Evolutionary conservation across 2,113 vertebrate genomes (phyloP), one percentile per base, ranked within the genome.

Genomic region (Saccopteryx bilineata): DNA sequence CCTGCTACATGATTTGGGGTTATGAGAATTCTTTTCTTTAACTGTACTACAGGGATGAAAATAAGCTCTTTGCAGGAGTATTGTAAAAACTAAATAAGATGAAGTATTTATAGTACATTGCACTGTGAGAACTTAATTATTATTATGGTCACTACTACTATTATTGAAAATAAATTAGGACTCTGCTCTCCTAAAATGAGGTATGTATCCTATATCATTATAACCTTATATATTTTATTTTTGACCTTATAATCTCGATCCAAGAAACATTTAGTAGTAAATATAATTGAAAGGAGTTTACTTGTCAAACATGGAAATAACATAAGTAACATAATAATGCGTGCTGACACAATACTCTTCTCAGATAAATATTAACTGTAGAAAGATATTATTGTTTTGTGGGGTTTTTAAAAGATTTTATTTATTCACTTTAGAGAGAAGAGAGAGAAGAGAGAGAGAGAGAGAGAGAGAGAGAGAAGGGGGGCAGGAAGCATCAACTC

Each of bases 171-270:
- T 31, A 94, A 72, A 78, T 52, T n/a, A 82, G 26, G 86, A 71
- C 19, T 46, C 33, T 63, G 19, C 50, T 63, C 33, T 68, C 52
- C 85, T 21, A 79, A 82, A 76, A 76, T 50, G 48, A 66, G 50
- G 48, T 18, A 60, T 0, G 19, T 91, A 19, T 28, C 28, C 33
- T 56, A 5, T 31, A 60, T 54, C 11, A 50, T 0, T 90, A 1
- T 61, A 61, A 86, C 28, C 23, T 88, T 31, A 39, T 24, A 26
- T 65, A 58, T 52, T 91, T 91, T 91, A 88, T 23, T 85, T 96
- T 82, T 80, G 18, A 65, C 2, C 3, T 91, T 46, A 69, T 48
- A 93, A 86, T 46, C 4, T 61, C 68, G 10, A 54, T 66, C 28
- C 28, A 89, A 79, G 48, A 88, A 87, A 82, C 4, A 90, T 54